Base-by-base conservation (phyloP, 2,888 invertebrate genomes). In the Euphydryas editha region DNA sequence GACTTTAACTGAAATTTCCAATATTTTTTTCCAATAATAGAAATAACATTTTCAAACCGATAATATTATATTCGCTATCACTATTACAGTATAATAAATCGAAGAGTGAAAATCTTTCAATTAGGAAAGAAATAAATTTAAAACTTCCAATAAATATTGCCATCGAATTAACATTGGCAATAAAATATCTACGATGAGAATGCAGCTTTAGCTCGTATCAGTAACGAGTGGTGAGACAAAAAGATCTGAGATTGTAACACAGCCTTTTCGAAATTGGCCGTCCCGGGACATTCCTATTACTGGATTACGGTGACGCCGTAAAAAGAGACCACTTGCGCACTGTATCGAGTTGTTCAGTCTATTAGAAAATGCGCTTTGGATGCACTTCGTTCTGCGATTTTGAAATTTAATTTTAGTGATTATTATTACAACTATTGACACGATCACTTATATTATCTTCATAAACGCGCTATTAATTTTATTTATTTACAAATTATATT, bases 251-350 rank as follows among this genome's bases (percentile, higher is more conserved):
- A 67, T 67, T 59, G 68, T 65, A 73, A 75, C 73, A 70, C 68
- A 72, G 74, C 72, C 76, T 77, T 76, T 79, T 79, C 76, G 72
- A 72, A 72, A 75, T 72, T 73, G 77, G 73, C 67, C 70, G 74
- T 62, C 71, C 74, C 68, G 73, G 59, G 75, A 69, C 70, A 56
- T 55, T 62, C 58, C 77, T 74, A 77, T 81, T 78, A 80, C 76
- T 74, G 73, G 80, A 80, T 80, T 79, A 79, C 76, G 67, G 72
- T 73, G 64, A 73, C 78, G 68, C 65, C 58, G 70, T 68, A 62
- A 62, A 66, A 65, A 59, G 59, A 49, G 51, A 65, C 59, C 20
- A 59, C 39, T 24, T n/a, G 54, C n/a, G 57, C 69, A 54, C 21
- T 55, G 51, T 60, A 60, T 60, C 57, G 67, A 64, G 30, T 39